Percentiles rank a stretch among this genome's conserved stretches.
Conservation (phyloP, 2,888 invertebrate genomes). For the Diloba caeruleocephala region DNA sequence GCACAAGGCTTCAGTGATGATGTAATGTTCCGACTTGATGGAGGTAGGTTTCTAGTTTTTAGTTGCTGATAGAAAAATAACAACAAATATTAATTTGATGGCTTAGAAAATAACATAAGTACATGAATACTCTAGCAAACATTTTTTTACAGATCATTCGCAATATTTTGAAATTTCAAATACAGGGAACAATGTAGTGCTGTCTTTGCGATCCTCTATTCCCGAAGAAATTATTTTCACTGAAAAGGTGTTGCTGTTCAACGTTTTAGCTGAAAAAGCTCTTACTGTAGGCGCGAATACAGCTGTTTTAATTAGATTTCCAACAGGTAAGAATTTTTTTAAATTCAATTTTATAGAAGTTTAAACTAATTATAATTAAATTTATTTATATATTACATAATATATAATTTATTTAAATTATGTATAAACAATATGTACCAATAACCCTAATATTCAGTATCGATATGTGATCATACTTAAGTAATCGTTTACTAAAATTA, state of each 20-base stretch:
- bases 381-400: too few species aligned
- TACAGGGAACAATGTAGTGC: conserved; percentile 51
- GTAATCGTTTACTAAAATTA: too few species aligned
- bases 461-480: too few species aligned
- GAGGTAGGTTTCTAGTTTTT: conserved; percentile 63
- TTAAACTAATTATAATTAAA: too few species aligned
- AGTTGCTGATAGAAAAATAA: too few species aligned
- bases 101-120: too few species aligned
- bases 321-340: conserved; percentile 66
- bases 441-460: too few species aligned
- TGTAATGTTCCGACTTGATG: conserved; percentile 69
- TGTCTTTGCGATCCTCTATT: conserved; percentile 59
- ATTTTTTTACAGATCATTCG: conserved; percentile 65
- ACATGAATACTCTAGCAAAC: too few species aligned
- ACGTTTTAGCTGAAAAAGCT: conserved; percentile 68
- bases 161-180: conserved; percentile 64
- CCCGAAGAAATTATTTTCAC: conserved; percentile 73
- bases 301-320: conserved; percentile 65
- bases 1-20: conserved; percentile 68
- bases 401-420: too few species aligned
- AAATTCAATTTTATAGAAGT: too few species aligned
- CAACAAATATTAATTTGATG: too few species aligned
- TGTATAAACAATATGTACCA: too few species aligned
- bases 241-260: conserved; percentile 73
- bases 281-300: conserved; percentile 70